phyloP scores from a whole-genome alignment of 1,140 invertebrate genomes.

The Zaprionus lachaisei region DNA sequence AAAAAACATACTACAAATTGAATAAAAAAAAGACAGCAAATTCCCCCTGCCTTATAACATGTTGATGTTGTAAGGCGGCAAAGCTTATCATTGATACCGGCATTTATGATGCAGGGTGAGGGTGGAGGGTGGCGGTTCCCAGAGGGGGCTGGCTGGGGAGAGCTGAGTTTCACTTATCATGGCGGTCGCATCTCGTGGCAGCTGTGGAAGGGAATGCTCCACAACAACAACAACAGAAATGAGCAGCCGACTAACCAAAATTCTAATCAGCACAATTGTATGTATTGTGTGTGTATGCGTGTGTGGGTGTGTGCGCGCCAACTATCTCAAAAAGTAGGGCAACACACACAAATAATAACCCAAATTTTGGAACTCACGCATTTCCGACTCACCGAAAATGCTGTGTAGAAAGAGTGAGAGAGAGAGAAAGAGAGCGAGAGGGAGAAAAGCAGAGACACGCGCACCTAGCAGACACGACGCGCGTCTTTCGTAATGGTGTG shows the following conservation, averaged over 20 bases:
- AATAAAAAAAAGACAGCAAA: slow-evolving; percentile 9
- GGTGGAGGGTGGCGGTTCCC: not conserved
- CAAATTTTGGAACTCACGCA: slow-evolving; percentile 75
- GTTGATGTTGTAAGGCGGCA: slow-evolving; percentile 15
- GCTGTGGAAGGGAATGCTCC: slow-evolving; percentile 32
- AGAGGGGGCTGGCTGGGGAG: not conserved
- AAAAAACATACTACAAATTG: slow-evolving; percentile 11
- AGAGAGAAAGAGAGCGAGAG: not conserved
- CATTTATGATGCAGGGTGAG: slow-evolving; percentile 5
- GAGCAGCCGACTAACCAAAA: slow-evolving; percentile 27
- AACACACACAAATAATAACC: slow-evolving; percentile 70
- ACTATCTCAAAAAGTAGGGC: slow-evolving; percentile 72
- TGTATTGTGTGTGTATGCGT: slow-evolving; percentile 13
- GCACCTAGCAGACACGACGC: slow-evolving; percentile 21
- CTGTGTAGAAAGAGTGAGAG: not conserved
- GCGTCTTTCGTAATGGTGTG: slow-evolving; percentile 32
- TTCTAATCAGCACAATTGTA: slow-evolving; percentile 61
- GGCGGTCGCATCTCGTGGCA: slow-evolving; percentile 61
- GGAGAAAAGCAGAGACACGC: slow-evolving; percentile 10
- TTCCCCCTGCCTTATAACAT: not conserved
- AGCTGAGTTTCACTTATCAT: slow-evolving; percentile 35
- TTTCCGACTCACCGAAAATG: slow-evolving; percentile 51
- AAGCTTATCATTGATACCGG: slow-evolving; percentile 48
- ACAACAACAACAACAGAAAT: slow-evolving; percentile 17
- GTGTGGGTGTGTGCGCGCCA: slow-evolving; percentile 24